Evolutionary conservation across 2,888 invertebrate genomes (phyloP), one percentile per base, ranked within the genome.

Genomic region (Drosophila nigricruria): DNA sequence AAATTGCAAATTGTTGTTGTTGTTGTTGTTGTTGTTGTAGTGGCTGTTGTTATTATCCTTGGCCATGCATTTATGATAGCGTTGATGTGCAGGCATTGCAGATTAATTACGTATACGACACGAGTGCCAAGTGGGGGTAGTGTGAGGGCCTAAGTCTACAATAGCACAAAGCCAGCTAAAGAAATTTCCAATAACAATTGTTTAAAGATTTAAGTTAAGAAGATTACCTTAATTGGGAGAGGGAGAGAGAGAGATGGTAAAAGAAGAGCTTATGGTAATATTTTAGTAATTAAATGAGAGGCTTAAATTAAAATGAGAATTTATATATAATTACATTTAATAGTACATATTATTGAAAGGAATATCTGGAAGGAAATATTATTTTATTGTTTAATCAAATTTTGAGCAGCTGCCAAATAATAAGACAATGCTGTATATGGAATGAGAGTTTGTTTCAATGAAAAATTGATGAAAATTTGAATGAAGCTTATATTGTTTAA

Each of bases 101-200:
- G 70, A 69, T 76, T 77, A 80, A 80, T 80, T 75, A 67, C 70
- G 79, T 63, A 70, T 63, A 59, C 70, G 63, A 56, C 75, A 70
- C 52, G 65, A 9, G 18, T 23, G 56, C 27, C 30, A 4, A 10
- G 25, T 5, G 30, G 16, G 30, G 10, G 20, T 14, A n/a, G n/a
- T 4, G 18, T 16, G 14, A 10, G 30, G 10, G 54, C 56, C 42
- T 20, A 36, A 27, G 14, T 53, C 38, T 23, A 16, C 52, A n/a
- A 36, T 18, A 40, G 20, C 20, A 36, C 52, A 23, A 38, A 38
- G 50, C 45, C 36, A 30, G 54, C 30, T 16, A 56, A 58, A 58
- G 58, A 58, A 47, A 27, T 27, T 36, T 36, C 18, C 14, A 25
- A 36, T 38, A 47, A 18, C 18, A 25, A 36, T 27, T 25, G 18